Evolutionary conservation across 2,797 vertebrate genomes (phyloP).

Genomic region (Phyllotis vaccarum): DNA sequence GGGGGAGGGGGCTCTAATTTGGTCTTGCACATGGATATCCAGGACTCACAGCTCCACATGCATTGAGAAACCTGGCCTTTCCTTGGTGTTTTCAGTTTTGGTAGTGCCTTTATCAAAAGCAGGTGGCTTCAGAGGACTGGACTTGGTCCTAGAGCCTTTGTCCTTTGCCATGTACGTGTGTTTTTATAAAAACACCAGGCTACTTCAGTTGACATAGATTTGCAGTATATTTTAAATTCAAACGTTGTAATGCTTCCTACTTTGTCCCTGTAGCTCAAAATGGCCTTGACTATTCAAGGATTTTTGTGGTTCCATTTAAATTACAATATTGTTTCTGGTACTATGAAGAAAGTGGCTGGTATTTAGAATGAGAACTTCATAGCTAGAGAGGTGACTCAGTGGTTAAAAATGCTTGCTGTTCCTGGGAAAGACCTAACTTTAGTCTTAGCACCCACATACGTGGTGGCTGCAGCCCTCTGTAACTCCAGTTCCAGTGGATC

Average conservation of each 20-base stretch:
- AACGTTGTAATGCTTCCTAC: background rate
- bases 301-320: background rate
- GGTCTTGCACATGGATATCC: background rate
- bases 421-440: background rate
- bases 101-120: background rate
- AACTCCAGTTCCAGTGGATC: background rate
- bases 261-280: background rate
- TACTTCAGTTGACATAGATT: background rate
- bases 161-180: background rate
- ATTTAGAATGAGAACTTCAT: background rate
- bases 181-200: background rate
- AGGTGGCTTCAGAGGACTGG: background rate
- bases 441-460: background rate
- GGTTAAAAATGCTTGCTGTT: background rate
- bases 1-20: fast-evolving
- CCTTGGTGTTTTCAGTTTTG: background rate
- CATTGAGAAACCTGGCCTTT: background rate
- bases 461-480: background rate
- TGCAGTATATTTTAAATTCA: background rate
- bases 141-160: background rate
- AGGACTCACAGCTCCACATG: too few relatives aligned
- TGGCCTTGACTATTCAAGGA: background rate
- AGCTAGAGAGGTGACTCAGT: background rate
- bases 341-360: background rate
- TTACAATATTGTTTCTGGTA: background rate